Conservation (phyloP, 1,140 invertebrate species). For the Wasmannia auropunctata region DNA sequence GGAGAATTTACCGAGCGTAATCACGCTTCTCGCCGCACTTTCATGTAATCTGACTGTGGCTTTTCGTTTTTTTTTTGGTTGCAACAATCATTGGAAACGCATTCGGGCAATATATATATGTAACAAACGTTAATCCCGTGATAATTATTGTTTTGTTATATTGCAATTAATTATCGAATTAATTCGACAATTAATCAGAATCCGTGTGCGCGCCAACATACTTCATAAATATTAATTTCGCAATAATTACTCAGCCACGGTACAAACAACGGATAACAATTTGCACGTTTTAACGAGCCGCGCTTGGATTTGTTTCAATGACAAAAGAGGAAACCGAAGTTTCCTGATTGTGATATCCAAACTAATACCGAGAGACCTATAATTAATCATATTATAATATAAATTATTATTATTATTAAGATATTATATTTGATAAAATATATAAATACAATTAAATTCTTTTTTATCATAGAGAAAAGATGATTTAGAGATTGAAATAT, state of each 20-base stretch:
- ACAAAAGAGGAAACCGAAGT: constrained; percentile 41
- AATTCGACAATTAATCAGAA: constrained; percentile 59
- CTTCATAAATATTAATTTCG: constrained; percentile 61
- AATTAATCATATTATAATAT: constrained; percentile 48
- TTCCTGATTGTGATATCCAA: constrained; percentile 48
- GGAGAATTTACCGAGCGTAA: constrained; percentile 49
- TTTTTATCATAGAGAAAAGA: not conserved
- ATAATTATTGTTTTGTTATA: constrained; percentile 56
- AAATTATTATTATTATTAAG: constrained; percentile 19
- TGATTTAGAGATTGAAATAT: not conserved
- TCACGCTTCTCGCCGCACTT: constrained; percentile 28
- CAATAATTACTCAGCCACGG: constrained; percentile 53
- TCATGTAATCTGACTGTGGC: constrained; percentile 8
- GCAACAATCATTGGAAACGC: not conserved
- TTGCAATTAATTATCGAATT: constrained; percentile 59
- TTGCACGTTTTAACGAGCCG: constrained; percentile 54
- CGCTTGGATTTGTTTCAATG: constrained; percentile 50
- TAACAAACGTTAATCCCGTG: constrained; percentile 28
- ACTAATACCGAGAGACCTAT: constrained; percentile 36
- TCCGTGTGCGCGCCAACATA: constrained; percentile 30
- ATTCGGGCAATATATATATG: constrained; percentile 10
- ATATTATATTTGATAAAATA: constrained; percentile 11
- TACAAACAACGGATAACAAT: constrained; percentile 58
- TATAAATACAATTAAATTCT: constrained; percentile 24
- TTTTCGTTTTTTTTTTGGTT: not conserved